These are phyloP conservation scores for Grammomys surdaster DNA, from an alignment of 2,113 vertebrate species.

Conservation along the genomic window DNA sequence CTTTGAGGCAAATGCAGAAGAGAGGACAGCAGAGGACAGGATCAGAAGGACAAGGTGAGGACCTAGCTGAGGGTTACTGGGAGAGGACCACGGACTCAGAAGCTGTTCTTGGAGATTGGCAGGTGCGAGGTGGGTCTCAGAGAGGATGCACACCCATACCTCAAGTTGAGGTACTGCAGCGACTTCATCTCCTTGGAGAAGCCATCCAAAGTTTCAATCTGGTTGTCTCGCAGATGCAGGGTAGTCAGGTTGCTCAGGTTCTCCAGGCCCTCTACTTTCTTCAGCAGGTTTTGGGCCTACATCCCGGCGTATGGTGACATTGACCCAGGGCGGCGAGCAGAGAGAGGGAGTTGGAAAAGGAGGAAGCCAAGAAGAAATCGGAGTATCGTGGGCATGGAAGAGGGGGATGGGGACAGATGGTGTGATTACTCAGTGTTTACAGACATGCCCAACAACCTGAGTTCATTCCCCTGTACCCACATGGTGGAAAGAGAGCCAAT, in stretches of 20 bases:
- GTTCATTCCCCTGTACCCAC: background rate
- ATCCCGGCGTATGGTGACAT: conserved; percentile 1
- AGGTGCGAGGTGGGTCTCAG: background rate
- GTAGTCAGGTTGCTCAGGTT: conserved; percentile 88
- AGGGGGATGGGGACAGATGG: background rate
- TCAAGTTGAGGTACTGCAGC: conserved; percentile 94
- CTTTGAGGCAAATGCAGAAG: background rate
- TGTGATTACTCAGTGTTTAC: background rate
- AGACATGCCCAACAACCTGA: background rate
- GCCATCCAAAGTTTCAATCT: conserved; percentile 90
- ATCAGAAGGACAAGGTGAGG: background rate
- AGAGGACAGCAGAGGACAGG: background rate
- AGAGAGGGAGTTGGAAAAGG: background rate
- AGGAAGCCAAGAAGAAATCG: background rate
- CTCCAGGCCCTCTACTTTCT: conserved; percentile 90
- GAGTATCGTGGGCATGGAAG: too few relatives aligned
- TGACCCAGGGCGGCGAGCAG: background rate
- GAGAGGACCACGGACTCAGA: background rate
- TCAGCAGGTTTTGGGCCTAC: conserved; percentile 93
- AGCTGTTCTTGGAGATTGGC: background rate
- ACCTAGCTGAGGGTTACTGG: background rate
- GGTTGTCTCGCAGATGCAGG: conserved; percentile 95
- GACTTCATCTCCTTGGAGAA: conserved; percentile 91
- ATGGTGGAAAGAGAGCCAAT: background rate
- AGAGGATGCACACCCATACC: conserved; percentile 74